Evolutionary conservation across 1,140 invertebrate species (phyloP).

Genomic region (Cyclargus thomasi): DNA sequence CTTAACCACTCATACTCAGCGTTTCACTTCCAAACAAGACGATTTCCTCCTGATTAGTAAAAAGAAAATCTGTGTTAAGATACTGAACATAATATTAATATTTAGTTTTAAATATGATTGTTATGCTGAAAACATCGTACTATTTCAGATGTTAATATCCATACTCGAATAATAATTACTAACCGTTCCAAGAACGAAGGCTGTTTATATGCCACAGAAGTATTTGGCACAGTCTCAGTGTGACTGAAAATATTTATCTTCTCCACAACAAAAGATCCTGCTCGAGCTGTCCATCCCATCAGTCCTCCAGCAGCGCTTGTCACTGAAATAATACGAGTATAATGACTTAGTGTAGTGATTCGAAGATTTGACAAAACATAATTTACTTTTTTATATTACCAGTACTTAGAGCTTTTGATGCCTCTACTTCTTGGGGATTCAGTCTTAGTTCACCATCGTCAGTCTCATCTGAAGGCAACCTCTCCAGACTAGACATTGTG

Average conservation of each 20-base stretch:
- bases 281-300: constrained; percentile 84
- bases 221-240: constrained; percentile 61
- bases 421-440: constrained; percentile 52
- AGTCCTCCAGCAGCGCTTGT: constrained; percentile 58
- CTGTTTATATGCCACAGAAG: constrained; percentile 58
- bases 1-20: constrained; percentile 46
- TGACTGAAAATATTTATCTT: constrained; percentile 81
- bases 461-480: constrained; percentile 76
- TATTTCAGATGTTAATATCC: no score
- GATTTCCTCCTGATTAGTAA: constrained; percentile 45
- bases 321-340: constrained; percentile 35
- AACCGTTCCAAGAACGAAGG: constrained; percentile 78
- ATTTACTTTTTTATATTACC: no score
- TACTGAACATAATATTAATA: constrained; percentile 6
- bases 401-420: constrained; percentile 47
- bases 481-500: constrained; percentile 86
- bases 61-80: constrained; percentile 28
- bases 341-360: not conserved
- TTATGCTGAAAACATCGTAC: no score
- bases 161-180: constrained; percentile 19
- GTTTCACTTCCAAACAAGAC: constrained; percentile 34
- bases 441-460: constrained; percentile 73
- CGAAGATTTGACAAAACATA: no score
- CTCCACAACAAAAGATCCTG: constrained; percentile 85
- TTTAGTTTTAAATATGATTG: not conserved